phyloP scores from a whole-genome alignment of 2,888 invertebrate species.

The Alviniconcha strummeri region DNA sequence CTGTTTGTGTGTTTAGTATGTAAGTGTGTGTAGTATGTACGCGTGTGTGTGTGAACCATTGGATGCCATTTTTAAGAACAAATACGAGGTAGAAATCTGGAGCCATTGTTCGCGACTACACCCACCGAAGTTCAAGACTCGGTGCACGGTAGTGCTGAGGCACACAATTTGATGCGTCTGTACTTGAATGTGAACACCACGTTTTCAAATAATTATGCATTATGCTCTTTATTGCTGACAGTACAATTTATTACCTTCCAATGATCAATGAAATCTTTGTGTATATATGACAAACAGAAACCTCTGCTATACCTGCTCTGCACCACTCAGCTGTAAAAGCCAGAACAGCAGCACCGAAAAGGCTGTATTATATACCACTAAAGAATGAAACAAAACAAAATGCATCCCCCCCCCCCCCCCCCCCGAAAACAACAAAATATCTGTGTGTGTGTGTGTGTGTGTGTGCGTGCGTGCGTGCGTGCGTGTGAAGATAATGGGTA shows the following conservation, averaged over 20 bases:
- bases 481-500: not conserved
- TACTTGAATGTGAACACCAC: not conserved
- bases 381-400: slow-evolving; percentile 7
- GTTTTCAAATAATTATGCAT: not conserved
- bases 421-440: not conserved
- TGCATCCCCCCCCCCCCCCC: no score
- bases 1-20: not conserved
- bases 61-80: not conserved
- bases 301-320: no score
- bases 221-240: not conserved
- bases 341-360: no score
- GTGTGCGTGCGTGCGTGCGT: not conserved
- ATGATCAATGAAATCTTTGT: no score
- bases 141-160: not conserved
- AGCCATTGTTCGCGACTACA: not conserved
- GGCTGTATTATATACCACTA: not conserved
- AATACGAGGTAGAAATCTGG: not conserved
- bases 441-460: not conserved
- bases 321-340: no score
- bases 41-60: not conserved
- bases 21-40: not conserved
- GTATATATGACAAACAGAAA: no score
- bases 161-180: not conserved
- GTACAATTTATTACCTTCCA: not conserved
- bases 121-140: not conserved